These are phyloP conservation scores for Struthio camelus DNA, from an alignment of 2,113 vertebrate species.

Conservation along the genomic window DNA sequence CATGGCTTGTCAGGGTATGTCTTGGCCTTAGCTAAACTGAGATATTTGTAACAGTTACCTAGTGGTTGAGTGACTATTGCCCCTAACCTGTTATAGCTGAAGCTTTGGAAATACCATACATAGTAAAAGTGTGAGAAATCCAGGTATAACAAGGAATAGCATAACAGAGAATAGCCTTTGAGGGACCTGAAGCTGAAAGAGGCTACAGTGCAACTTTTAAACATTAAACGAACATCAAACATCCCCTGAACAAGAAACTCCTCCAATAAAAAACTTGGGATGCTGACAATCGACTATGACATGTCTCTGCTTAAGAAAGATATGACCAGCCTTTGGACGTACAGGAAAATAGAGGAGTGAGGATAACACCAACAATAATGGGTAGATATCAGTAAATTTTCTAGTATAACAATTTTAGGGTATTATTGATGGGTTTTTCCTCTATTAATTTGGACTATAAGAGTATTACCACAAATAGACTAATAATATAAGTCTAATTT, in stretches of 20 bases:
- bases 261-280: background rate
- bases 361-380: background rate
- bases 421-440: background rate
- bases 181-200: background rate
- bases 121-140: background rate
- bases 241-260: background rate
- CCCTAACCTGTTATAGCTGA: rapidly evolving
- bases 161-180: background rate
- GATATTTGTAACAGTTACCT: background rate
- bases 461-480: background rate
- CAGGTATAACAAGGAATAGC: background rate
- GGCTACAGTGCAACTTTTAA: background rate
- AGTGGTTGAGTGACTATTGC: background rate
- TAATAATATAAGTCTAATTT: background rate
- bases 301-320: background rate
- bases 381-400: background rate
- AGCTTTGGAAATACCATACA: background rate
- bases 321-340: background rate
- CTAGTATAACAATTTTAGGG: background rate
- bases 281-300: background rate
- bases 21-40: background rate
- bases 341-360: background rate
- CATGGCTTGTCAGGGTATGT: background rate
- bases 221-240: background rate
- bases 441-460: background rate